Percentiles rank a stretch among this genome's conserved stretches.
phyloP scores from a whole-genome alignment of 2,888 invertebrate genomes.

The Yponomeuta sedellus region DNA sequence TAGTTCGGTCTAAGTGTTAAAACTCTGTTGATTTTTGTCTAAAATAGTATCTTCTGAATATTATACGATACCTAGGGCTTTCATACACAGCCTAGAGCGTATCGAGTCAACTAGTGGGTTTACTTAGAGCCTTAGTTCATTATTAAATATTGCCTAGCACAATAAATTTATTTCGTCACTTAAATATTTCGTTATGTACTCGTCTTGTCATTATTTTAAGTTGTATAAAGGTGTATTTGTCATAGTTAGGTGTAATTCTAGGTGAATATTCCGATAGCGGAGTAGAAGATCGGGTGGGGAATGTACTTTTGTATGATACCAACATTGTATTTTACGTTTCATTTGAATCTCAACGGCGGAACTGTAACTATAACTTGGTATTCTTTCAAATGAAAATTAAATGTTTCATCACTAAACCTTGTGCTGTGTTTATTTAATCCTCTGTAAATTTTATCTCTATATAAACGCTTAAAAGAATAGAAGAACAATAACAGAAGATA shows the following conservation, averaged over 20 bases:
- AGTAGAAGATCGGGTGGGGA: slow-evolving; percentile 14
- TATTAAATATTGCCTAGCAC: slow-evolving; percentile 60
- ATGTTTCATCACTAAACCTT: slow-evolving; percentile 69
- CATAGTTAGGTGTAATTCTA: slow-evolving; percentile 16
- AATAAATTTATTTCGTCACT: slow-evolving; percentile 52
- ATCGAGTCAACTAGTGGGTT: slow-evolving; percentile 21
- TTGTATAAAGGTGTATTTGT: slow-evolving; percentile 53
- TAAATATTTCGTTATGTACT: slow-evolving; percentile 60
- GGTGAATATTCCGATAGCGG: slow-evolving; percentile 18
- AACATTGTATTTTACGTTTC: slow-evolving; percentile 63
- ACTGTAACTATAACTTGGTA: slow-evolving; percentile 72
- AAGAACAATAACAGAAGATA: too few species aligned
- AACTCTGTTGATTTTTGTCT: neutral
- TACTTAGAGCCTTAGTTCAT: slow-evolving; percentile 36
- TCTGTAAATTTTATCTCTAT: too few species aligned
- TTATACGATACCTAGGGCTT: neutral
- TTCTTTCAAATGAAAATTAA: slow-evolving; percentile 76
- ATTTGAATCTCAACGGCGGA: slow-evolving; percentile 74
- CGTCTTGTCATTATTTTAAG: slow-evolving; percentile 76
- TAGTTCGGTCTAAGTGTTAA: neutral
- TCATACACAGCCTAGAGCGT: neutral
- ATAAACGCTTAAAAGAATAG: too few species aligned
- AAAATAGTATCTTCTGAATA: neutral
- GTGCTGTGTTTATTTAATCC: slow-evolving; percentile 31
- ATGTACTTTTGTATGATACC: slow-evolving; percentile 59